phyloP scores from a whole-genome alignment of 2,113 vertebrate genomes.

The Dasypus novemcinctus region DNA sequence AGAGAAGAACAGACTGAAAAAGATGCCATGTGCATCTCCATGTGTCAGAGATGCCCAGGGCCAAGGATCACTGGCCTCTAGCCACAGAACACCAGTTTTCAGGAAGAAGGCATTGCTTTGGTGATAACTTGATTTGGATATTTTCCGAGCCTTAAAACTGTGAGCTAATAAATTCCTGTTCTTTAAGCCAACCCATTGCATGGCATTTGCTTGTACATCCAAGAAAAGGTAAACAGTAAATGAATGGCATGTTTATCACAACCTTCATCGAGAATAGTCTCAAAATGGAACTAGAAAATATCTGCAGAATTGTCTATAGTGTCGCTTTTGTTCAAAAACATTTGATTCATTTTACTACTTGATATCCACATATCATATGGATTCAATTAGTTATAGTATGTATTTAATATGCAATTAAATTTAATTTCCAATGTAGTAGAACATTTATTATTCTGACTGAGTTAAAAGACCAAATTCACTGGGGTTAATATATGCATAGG shows the following conservation, averaged over 20 bases:
- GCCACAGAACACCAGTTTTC: too few species aligned
- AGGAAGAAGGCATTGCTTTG: too few species aligned
- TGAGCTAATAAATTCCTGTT: too few species aligned
- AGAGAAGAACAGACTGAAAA: too few species aligned
- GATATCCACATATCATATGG: slow-evolving; percentile 28
- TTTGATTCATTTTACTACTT: slow-evolving; percentile 45
- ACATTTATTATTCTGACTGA: slow-evolving; percentile 16
- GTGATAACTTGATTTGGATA: too few species aligned
- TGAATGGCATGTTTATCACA: background rate
- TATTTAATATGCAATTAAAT: slow-evolving; percentile 59
- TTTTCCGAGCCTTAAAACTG: too few species aligned
- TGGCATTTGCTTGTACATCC: too few species aligned
- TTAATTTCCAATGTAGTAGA: slow-evolving; percentile 3
- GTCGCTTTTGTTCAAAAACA: background rate
- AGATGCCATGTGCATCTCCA: too few species aligned
- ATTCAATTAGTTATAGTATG: slow-evolving; percentile 10
- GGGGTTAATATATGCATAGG: background rate
- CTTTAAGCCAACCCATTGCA: too few species aligned
- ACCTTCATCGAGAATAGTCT: background rate
- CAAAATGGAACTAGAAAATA: background rate
- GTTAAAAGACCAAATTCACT: slow-evolving; percentile 11
- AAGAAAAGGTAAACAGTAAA: background rate
- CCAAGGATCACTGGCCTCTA: too few species aligned
- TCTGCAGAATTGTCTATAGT: background rate
- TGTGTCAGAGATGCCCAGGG: too few species aligned